Percentiles rank a stretch among this genome's conserved stretches.
phyloP scores from a whole-genome alignment of 1,140 invertebrate genomes.

The Arion vulgaris region DNA sequence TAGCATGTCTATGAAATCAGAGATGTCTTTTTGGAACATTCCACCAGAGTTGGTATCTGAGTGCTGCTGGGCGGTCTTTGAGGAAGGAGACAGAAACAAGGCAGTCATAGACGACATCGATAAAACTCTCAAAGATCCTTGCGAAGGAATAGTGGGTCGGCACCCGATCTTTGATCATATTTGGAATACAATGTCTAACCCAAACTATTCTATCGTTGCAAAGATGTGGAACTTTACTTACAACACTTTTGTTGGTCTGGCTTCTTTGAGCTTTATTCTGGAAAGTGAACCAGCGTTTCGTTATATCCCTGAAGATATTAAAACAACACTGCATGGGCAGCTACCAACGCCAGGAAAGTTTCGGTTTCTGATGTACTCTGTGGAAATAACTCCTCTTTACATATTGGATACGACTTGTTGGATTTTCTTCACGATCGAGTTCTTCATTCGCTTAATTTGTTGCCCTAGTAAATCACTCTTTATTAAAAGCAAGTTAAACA shows the following conservation, averaged over 20 bases:
- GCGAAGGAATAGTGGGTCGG: neutral
- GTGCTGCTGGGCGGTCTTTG: constrained; percentile 14
- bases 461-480: neutral
- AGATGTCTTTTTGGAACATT: constrained; percentile 29
- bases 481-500: no score
- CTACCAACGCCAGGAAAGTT: neutral
- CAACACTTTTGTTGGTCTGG: neutral
- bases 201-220: neutral
- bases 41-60: constrained; percentile 1
- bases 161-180: neutral
- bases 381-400: neutral
- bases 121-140: neutral
- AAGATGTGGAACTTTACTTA: neutral
- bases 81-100: neutral
- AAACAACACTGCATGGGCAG: neutral
- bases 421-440: neutral
- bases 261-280: neutral
- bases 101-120: constrained; percentile 23
- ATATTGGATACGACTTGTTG: neutral
- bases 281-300: neutral
- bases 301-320: neutral
- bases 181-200: neutral
- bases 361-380: neutral
- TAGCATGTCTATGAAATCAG: neutral
- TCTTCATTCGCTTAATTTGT: neutral